These are phyloP conservation scores for Pseudomyrmex cubaensis DNA, from an alignment of 1,140 invertebrate species.

Conservation along the genomic window DNA sequence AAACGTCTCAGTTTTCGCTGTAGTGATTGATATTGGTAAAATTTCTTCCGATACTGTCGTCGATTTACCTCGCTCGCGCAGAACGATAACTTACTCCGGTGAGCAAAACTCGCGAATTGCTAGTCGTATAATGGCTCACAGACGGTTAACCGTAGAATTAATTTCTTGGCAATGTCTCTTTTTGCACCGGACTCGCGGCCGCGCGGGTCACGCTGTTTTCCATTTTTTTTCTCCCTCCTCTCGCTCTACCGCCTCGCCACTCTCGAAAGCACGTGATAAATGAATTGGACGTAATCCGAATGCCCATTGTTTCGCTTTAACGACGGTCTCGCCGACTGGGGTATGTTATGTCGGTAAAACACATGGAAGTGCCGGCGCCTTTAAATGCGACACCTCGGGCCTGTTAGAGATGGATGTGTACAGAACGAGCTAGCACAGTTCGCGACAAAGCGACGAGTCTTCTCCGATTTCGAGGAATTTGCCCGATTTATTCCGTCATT, in stretches of 20 bases:
- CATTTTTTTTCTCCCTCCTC: constrained; percentile 60
- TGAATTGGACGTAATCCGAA: constrained; percentile 77
- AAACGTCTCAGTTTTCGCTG: neutral
- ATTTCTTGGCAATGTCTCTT: constrained; percentile 61
- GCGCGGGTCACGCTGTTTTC: constrained; percentile 53
- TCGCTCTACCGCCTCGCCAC: constrained; percentile 5
- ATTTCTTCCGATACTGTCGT: constrained; percentile 8
- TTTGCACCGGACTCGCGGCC: constrained; percentile 31
- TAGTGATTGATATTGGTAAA: neutral
- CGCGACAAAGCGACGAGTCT: constrained; percentile 41
- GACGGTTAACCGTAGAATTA: constrained; percentile 65
- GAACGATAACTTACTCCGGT: constrained; percentile 30
- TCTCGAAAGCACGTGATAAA: constrained; percentile 72
- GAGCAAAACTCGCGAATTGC: constrained; percentile 12
- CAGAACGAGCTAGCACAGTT: constrained; percentile 43
- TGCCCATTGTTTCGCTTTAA: constrained; percentile 76
- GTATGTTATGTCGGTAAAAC: constrained; percentile 56
- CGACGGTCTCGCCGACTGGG: constrained; percentile 63
- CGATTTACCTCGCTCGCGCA: constrained; percentile 1
- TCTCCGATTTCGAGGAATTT: constrained; percentile 14
- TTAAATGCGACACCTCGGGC: constrained; percentile 65
- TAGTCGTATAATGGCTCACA: constrained; percentile 14
- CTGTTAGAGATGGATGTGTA: constrained; percentile 25
- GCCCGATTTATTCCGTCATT: constrained; percentile 11
- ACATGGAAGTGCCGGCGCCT: constrained; percentile 62